Percentiles rank a stretch among this genome's conserved stretches.
Evolutionary conservation across 1,140 invertebrate species (phyloP).

Genomic region (Antheraea mylitta): DNA sequence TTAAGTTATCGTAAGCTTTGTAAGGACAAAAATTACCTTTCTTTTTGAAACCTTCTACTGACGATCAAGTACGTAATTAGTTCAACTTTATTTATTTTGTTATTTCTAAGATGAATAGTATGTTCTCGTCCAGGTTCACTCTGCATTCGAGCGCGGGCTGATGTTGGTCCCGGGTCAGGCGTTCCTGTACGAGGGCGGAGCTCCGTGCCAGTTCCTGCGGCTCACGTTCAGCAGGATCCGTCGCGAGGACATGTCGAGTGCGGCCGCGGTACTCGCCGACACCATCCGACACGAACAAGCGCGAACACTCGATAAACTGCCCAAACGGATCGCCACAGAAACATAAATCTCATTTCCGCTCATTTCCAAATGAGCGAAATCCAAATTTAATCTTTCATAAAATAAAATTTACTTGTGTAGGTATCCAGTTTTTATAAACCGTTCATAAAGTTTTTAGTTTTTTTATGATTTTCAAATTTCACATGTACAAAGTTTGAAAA

Average conservation of each 20-base stretch:
- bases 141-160: slow-evolving; percentile 77
- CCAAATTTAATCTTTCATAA: too few species aligned
- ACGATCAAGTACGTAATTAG: too few species aligned
- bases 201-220: slow-evolving; percentile 83
- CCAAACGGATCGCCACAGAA: slow-evolving; percentile 42
- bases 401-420: too few species aligned
- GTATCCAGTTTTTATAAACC: too few species aligned
- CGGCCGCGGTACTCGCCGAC: slow-evolving; percentile 65
- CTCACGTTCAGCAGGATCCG: slow-evolving; percentile 84
- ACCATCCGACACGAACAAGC: slow-evolving; percentile 57
- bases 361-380: too few species aligned
- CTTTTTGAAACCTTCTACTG: too few species aligned
- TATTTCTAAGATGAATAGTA: neutral
- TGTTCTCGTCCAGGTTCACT: slow-evolving; percentile 43
- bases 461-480: too few species aligned
- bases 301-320: slow-evolving; percentile 17
- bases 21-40: too few species aligned
- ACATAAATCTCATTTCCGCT: slow-evolving; percentile 50
- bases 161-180: slow-evolving; percentile 85
- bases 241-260: slow-evolving; percentile 82
- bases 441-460: too few species aligned
- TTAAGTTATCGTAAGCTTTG: too few species aligned
- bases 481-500: too few species aligned
- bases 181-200: slow-evolving; percentile 81
- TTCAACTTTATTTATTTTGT: too few species aligned